These are phyloP conservation scores for Oscheius myriophilus DNA, from an alignment of 2,888 invertebrate genomes.

Conservation along the genomic window DNA sequence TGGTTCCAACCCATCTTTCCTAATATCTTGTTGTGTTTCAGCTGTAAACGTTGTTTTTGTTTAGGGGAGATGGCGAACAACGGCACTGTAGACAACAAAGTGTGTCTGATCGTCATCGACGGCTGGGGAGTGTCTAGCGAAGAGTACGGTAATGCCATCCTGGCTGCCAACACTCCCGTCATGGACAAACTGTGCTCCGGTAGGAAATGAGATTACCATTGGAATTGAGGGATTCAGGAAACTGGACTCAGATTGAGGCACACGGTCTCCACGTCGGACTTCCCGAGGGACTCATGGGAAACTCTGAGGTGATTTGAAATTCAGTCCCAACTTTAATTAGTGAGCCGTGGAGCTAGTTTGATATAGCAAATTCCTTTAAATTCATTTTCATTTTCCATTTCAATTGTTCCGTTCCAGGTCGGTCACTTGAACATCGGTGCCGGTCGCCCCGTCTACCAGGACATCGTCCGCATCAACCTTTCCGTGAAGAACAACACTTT, in stretches of 20 bases:
- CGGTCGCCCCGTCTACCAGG: conserved; percentile 73
- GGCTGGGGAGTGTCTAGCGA: conserved; percentile 73
- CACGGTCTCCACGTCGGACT: conserved; percentile 73
- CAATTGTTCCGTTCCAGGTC: conserved; percentile 54
- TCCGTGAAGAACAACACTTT: conserved; percentile 65
- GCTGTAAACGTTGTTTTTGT: background rate
- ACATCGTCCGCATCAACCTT: conserved; percentile 73
- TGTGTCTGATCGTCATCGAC: conserved; percentile 73
- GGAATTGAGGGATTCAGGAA: conserved; percentile 38
- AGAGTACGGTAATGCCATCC: conserved; percentile 72
- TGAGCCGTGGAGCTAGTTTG: background rate
- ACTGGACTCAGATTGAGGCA: conserved; percentile 71
- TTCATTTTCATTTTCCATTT: background rate
- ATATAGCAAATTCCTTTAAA: background rate
- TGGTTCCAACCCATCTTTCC: no score
- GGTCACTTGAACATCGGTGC: conserved; percentile 74
- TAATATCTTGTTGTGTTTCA: background rate
- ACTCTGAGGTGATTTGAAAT: conserved; percentile 69
- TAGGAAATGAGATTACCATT: conserved; percentile 6
- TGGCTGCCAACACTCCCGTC: conserved; percentile 72
- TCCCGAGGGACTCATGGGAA: conserved; percentile 73
- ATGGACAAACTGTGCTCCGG: conserved; percentile 71
- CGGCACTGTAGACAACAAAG: conserved; percentile 53
- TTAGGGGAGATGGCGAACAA: conserved; percentile 26
- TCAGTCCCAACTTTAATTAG: background rate